Evolutionary conservation across 1,140 invertebrate genomes (phyloP).

Genomic region (Ooceraea biroi): DNA sequence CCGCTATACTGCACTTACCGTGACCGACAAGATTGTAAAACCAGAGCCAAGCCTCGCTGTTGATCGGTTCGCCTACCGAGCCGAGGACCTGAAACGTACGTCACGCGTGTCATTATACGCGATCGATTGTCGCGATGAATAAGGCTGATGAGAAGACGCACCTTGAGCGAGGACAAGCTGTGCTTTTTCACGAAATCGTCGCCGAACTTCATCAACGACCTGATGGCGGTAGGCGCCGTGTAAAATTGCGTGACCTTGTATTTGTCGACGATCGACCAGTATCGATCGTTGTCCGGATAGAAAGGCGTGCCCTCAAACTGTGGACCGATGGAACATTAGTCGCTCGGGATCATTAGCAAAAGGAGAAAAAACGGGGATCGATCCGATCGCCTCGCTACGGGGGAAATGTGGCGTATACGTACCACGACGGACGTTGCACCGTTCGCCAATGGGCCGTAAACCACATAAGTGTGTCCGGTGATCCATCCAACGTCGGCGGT

Average conservation of each 20-base stretch:
- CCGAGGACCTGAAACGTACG: conserved; percentile 92
- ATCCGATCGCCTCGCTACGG: conserved; percentile 5
- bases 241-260: conserved; percentile 99
- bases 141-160: conserved; percentile 67
- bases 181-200: conserved; percentile 91
- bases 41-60: conserved; percentile 99
- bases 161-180: conserved; percentile 86
- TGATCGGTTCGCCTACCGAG: conserved; percentile 99
- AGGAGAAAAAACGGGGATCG: background rate
- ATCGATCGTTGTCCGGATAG: conserved; percentile 94
- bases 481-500: conserved; percentile 99
- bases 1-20: conserved; percentile 95
- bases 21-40: conserved; percentile 96
- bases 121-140: background rate
- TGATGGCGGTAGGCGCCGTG: conserved; percentile 98
- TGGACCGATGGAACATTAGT: conserved; percentile 61
- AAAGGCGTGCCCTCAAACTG: conserved; percentile 99
- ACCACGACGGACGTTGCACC: conserved; percentile 97
- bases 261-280: conserved; percentile 97
- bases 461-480: conserved; percentile 98
- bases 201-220: conserved; percentile 97
- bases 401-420: conserved; percentile 78
- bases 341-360: background rate
- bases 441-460: conserved; percentile 97
- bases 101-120: conserved; percentile 42